These are phyloP conservation scores for Melospiza georgiana DNA, from an alignment of 2,113 vertebrate genomes.

Conservation along the genomic window DNA sequence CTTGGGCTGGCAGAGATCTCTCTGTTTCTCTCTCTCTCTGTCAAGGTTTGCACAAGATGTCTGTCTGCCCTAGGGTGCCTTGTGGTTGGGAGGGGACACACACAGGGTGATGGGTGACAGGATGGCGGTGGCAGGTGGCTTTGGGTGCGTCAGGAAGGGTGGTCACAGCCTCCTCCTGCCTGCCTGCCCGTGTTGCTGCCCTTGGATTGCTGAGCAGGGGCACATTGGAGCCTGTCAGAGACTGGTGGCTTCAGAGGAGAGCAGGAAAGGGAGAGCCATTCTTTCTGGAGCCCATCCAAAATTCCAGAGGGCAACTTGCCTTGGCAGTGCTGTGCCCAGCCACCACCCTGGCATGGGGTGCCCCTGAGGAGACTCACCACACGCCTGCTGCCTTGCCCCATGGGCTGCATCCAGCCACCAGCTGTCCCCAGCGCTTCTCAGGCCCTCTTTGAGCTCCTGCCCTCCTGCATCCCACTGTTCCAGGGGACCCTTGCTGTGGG, in stretches of 20 bases:
- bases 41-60: neutral
- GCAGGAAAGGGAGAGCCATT: neutral
- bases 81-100: neutral
- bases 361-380: fast-evolving
- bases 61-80: neutral
- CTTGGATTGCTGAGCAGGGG: neutral
- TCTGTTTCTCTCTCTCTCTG: neutral
- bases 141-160: neutral
- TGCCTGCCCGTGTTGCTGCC: neutral
- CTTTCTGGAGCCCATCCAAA: neutral
- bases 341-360: neutral
- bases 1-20: neutral
- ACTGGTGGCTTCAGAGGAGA: neutral
- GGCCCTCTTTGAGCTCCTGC: neutral
- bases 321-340: neutral
- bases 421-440: no score
- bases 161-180: neutral
- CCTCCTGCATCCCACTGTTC: fast-evolving
- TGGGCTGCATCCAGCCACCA: neutral
- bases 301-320: neutral
- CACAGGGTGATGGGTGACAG: neutral
- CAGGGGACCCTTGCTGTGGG: neutral
- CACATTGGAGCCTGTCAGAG: neutral
- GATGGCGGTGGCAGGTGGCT: neutral
- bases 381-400: fast-evolving